These are phyloP conservation scores for Acanthopagrus latus DNA, from an alignment of 2,797 vertebrate species.

Conservation along the genomic window DNA sequence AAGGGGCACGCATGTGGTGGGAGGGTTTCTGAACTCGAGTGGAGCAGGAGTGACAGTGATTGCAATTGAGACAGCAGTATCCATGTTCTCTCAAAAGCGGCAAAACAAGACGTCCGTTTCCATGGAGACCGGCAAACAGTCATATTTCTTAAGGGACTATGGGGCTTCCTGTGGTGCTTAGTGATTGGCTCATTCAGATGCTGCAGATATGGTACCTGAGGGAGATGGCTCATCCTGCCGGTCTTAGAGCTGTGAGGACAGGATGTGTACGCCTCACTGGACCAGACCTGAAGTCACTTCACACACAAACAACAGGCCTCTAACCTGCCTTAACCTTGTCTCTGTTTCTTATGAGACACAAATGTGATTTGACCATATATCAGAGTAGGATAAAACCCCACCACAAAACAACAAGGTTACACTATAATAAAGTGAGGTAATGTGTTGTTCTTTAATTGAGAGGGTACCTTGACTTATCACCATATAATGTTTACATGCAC, in stretches of 20 bases:
- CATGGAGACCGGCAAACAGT: slow-evolving; percentile 78
- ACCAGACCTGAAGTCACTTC: slow-evolving; percentile 23
- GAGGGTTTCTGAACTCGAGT: slow-evolving; percentile 38
- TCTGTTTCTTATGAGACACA: background rate
- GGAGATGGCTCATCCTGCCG: slow-evolving; percentile 53
- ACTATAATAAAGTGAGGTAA: background rate
- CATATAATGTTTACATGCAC: background rate
- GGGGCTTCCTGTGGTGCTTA: slow-evolving; percentile 60
- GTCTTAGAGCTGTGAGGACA: slow-evolving; percentile 32
- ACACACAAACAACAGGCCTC: slow-evolving; percentile 9
- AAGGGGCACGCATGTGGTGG: slow-evolving; percentile 21
- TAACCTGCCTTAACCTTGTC: slow-evolving; percentile 5
- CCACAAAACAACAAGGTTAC: background rate
- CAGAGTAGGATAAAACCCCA: background rate
- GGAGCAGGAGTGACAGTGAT: slow-evolving; percentile 34
- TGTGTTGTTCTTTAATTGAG: background rate
- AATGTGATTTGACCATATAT: background rate
- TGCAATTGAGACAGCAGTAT: slow-evolving; percentile 42
- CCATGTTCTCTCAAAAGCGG: slow-evolving; percentile 60
- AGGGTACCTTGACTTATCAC: background rate
- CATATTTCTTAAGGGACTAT: slow-evolving; percentile 68
- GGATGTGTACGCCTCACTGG: slow-evolving; percentile 17
- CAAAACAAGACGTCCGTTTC: slow-evolving; percentile 72
- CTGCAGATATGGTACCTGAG: slow-evolving; percentile 52
- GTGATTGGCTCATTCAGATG: slow-evolving; percentile 72